These are phyloP conservation scores for Mayetiola destructor DNA, from an alignment of 2,888 invertebrate genomes.

Conservation along the genomic window DNA sequence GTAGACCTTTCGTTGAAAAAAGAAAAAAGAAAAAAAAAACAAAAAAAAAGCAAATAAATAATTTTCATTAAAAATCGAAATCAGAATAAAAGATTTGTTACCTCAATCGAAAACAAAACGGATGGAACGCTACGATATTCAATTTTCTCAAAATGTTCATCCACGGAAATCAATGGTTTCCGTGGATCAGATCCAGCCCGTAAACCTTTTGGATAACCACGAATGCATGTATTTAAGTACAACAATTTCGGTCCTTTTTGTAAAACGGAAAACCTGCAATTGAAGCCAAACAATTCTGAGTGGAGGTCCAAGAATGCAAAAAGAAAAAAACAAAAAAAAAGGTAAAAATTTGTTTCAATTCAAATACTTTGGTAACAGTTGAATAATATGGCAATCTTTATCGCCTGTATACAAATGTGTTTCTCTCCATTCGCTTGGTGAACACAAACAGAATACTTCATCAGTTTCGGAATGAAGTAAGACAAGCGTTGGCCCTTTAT, in stretches of 20 bases:
- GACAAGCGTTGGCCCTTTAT: conserved; percentile 48
- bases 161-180: conserved; percentile 55
- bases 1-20: conserved; percentile 46
- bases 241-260: conserved; percentile 59
- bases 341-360: background rate
- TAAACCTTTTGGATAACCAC: conserved; percentile 74
- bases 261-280: conserved; percentile 39
- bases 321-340: background rate
- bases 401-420: conserved; percentile 72
- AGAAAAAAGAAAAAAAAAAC: background rate
- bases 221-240: conserved; percentile 67
- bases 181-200: conserved; percentile 69
- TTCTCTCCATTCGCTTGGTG: conserved; percentile 73
- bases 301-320: background rate
- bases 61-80: conserved; percentile 18
- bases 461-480: conserved; percentile 43
- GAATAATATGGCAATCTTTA: conserved; percentile 61
- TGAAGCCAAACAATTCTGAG: background rate
- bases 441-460: conserved; percentile 59
- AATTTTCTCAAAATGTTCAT: conserved; percentile 58
- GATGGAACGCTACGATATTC: conserved; percentile 53
- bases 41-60: conserved; percentile 6
- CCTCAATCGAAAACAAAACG: conserved; percentile 47
- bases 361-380: conserved; percentile 53
- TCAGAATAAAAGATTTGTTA: conserved; percentile 24